Evolutionary conservation across 2,113 vertebrate species (phyloP), one percentile per base, ranked within the genome.

Genomic region (Rhizomys pruinosus): DNA sequence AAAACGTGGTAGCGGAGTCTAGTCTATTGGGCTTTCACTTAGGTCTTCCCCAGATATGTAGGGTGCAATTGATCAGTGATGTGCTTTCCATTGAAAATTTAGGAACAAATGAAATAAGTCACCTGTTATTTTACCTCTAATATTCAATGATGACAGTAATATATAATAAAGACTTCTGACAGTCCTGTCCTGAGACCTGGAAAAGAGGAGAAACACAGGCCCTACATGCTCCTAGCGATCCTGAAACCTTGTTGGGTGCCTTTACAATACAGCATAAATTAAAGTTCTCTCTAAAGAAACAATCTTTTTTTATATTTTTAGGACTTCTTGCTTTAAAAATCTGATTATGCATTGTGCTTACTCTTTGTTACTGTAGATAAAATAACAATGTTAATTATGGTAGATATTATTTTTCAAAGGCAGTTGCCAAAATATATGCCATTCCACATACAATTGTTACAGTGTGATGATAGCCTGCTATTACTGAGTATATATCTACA

Each of bases 361-460:
- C 2, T 57, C 8, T 82, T 80, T 37, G 22, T 80, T 37, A 80
- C 32, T 32, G 7, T 2, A 37, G 4, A 9, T 16, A 42, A 71
- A 66, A 61, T 37, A 10, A 47, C 11, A 19, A 39, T 10, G 29
- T 13, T 8, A 52, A 64, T 32, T 6, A 0, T 29, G 5, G 10
- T 69, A n/a, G 22, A 39, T 17, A 15, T n/a, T 23, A 9, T 20
- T 52, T 92, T 63, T 11, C 13, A 44, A 57, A 61, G 37, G 9
- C 34, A 34, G 1, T 6, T 25, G 3, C 2, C 5, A 10, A 7
- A 34, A 8, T 1, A 12, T 7, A 1, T 2, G 11, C 23, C 17
- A 29, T 23, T 27, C 39, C 3, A 9, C 0, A 2, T 0, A 0
- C 0, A 7, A 22, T 25, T 63, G 37, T 80, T 88, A 9, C 22